These are phyloP conservation scores for Hemitrygon akajei DNA, from an alignment of 2,797 vertebrate species.

Conservation along the genomic window DNA sequence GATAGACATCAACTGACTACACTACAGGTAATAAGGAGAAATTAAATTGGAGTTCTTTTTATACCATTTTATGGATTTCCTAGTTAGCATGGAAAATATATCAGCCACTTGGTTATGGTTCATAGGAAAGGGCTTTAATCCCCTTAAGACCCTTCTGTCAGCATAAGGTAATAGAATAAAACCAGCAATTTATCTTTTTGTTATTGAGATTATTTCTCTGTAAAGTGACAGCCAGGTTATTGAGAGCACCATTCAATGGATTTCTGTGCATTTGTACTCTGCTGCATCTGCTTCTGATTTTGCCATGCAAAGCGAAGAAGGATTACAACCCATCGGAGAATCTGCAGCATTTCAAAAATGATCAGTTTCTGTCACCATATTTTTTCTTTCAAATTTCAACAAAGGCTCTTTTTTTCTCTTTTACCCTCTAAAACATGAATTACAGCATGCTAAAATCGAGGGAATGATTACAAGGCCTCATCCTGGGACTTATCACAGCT, in stretches of 20 bases:
- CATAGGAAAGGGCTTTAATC: background rate
- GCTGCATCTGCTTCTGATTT: background rate
- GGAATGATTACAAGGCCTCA: conserved; percentile 13
- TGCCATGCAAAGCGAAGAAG: background rate
- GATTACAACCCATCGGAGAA: background rate
- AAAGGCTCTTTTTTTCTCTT: background rate
- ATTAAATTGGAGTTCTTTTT: background rate
- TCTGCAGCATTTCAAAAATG: background rate
- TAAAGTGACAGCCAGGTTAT: background rate
- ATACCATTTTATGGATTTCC: background rate
- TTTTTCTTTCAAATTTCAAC: background rate
- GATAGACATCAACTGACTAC: background rate
- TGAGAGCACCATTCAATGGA: background rate
- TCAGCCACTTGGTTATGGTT: background rate
- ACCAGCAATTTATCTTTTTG: background rate
- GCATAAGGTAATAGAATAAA: background rate
- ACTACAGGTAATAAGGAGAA: background rate
- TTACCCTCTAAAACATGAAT: background rate
- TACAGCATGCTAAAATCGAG: background rate
- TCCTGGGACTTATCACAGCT: background rate
- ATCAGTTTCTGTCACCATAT: background rate
- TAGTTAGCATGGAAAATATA: background rate
- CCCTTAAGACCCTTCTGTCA: background rate
- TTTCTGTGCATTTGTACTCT: background rate
- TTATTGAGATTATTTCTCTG: conserved; percentile 9